phyloP scores from a whole-genome alignment of 1,140 invertebrate species.

The Diplogasteroides magnus region DNA sequence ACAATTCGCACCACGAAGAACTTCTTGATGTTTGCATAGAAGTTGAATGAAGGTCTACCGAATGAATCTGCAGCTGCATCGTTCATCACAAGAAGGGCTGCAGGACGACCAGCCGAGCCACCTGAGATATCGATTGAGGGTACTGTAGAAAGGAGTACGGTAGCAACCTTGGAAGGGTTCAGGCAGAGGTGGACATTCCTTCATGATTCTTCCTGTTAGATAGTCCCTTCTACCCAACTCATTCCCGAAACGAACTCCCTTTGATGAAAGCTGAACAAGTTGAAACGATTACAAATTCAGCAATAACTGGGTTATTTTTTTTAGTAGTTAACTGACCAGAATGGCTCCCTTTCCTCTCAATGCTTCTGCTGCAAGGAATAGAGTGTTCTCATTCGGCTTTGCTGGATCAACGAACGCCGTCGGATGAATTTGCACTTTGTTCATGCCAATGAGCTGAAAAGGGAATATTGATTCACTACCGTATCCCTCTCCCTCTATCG shows the following conservation, averaged over 20 bases:
- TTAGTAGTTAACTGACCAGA: conserved; percentile 33
- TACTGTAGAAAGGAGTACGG: neutral
- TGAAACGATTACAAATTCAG: neutral
- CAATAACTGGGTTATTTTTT: neutral
- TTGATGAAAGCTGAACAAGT: conserved; percentile 44
- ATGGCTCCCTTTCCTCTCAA: conserved; percentile 56
- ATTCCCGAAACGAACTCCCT: conserved; percentile 53
- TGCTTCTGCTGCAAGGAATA: conserved; percentile 56
- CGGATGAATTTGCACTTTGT: conserved; percentile 49
- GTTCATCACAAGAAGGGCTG: conserved; percentile 54
- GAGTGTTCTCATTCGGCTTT: conserved; percentile 45
- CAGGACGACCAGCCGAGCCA: conserved; percentile 26
- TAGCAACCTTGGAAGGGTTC: conserved; percentile 18
- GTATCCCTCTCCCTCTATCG: neutral
- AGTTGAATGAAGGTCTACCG: conserved; percentile 54
- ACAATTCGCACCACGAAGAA: conserved; percentile 41
- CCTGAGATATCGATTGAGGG: conserved; percentile 4
- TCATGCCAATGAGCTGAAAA: conserved; percentile 49
- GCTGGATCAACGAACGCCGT: conserved; percentile 56
- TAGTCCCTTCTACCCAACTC: conserved; percentile 55
- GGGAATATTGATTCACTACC: too few species aligned
- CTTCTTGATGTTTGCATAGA: conserved; percentile 52
- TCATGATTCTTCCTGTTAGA: conserved; percentile 42
- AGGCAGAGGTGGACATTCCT: conserved; percentile 21
- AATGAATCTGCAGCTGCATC: conserved; percentile 48